These are phyloP conservation scores for Cotesia vestalis DNA, from an alignment of 1,140 invertebrate species.

Conservation along the genomic window DNA sequence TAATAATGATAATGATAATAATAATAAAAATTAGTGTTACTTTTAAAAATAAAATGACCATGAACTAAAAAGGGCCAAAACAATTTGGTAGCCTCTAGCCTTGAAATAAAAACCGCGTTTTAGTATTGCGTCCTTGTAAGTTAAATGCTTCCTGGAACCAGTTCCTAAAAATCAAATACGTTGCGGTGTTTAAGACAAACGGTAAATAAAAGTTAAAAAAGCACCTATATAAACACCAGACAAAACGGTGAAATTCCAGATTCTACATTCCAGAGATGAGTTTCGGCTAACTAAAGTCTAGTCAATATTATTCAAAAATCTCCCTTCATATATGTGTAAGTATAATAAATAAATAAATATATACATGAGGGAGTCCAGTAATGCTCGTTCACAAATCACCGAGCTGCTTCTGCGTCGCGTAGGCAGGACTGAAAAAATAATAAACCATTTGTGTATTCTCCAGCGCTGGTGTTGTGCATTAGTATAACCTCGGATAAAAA, in stretches of 20 bases:
- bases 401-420: slow-evolving; percentile 12
- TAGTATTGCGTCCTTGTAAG: slow-evolving; percentile 13
- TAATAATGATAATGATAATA: too few species aligned
- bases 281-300: too few species aligned
- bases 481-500: slow-evolving; percentile 2
- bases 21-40: too few species aligned
- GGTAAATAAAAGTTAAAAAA: background rate
- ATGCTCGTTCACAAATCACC: slow-evolving; percentile 16
- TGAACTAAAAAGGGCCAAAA: slow-evolving; percentile 9
- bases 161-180: slow-evolving; percentile 6
- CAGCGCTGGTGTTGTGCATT: too few species aligned
- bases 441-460: slow-evolving; percentile 18
- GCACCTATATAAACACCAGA: too few species aligned
- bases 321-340: too few species aligned
- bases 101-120: slow-evolving; percentile 6
- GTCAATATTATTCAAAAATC: too few species aligned
- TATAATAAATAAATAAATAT: too few species aligned
- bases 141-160: slow-evolving; percentile 24
- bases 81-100: slow-evolving; percentile 14
- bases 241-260: too few species aligned
- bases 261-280: too few species aligned
- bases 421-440: slow-evolving; percentile 6
- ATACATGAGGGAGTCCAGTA: slow-evolving; percentile 8
- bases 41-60: background rate
- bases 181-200: background rate